Percentiles rank a stretch among this genome's conserved stretches.
phyloP scores from a whole-genome alignment of 2,888 invertebrate species.

The Drosophila emarginata region DNA sequence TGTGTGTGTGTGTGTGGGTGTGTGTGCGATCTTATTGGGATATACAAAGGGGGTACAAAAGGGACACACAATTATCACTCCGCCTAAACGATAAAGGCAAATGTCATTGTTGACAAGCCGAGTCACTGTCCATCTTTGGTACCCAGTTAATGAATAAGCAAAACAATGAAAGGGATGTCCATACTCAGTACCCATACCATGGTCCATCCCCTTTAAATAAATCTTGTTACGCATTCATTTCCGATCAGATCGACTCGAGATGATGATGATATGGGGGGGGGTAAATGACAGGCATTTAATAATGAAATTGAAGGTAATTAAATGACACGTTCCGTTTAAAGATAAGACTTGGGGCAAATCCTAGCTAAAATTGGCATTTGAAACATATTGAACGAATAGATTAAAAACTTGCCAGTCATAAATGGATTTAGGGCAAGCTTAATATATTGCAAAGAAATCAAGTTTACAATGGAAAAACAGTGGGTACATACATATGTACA shows the following conservation, averaged over 20 bases:
- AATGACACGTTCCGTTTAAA: conserved; percentile 19
- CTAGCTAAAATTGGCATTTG: neutral
- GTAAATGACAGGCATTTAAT: conserved; percentile 32
- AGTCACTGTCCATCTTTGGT: neutral
- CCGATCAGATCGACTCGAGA: conserved; percentile 40
- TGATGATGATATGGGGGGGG: neutral
- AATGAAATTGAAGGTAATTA: conserved; percentile 43
- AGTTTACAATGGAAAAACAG: no score
- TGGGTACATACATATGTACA: no score
- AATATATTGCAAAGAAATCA: no score
- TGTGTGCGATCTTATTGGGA: conserved; percentile 3
- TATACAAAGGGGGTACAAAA: conserved; percentile 2
- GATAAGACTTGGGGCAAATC: neutral
- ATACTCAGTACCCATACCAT: neutral
- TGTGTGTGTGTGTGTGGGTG: neutral
- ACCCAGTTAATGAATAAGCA: conserved; percentile 61
- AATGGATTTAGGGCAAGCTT: no score
- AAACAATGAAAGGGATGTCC: conserved; percentile 45
- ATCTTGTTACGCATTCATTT: conserved; percentile 36
- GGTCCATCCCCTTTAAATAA: conserved; percentile 50
- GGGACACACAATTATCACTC: conserved; percentile 2
- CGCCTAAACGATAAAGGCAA: neutral
- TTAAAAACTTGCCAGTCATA: no score
- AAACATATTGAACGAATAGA: neutral
- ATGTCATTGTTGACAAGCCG: conserved; percentile 5